A percentile compares a stretch with the other conserved stretches of the same genome.
phyloP scores from a whole-genome alignment of 53 echinoderm and acorn worm species.

The Paracentrotus lividus region DNA sequence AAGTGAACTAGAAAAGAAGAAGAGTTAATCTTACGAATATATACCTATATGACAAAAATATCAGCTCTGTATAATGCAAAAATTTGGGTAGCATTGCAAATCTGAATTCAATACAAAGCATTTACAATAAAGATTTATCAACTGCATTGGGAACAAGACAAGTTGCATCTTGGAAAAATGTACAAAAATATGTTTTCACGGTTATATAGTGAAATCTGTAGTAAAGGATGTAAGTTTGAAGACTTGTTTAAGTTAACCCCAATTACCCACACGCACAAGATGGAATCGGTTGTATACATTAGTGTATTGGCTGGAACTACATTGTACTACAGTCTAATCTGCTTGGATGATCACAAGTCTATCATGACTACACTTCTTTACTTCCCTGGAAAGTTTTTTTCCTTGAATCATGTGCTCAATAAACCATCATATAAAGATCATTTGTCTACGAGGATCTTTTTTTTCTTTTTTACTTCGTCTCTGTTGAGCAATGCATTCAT shows the following conservation, averaged over 20 bases:
- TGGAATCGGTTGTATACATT: background rate
- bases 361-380: too few species aligned
- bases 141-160: background rate
- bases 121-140: constrained; percentile 31
- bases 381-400: too few species aligned
- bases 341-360: too few species aligned
- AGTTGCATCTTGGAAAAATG: constrained; percentile 15
- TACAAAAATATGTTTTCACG: constrained; percentile 18
- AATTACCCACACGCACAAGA: background rate
- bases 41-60: constrained; percentile 26
- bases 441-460: too few species aligned
- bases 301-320: too few species aligned
- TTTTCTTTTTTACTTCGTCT: too few species aligned
- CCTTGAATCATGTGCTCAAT: too few species aligned
- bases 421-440: too few species aligned
- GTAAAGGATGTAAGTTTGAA: background rate
- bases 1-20: background rate
- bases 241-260: background rate
- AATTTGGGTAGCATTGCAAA: background rate
- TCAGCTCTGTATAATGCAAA: constrained; percentile 17
- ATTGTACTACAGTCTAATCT: too few species aligned
- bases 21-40: background rate
- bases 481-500: background rate
- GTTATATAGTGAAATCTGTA: background rate
- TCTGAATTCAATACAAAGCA: constrained; percentile 25